phyloP scores from a whole-genome alignment of 1,140 invertebrate genomes.

The Nylanderia fulva region DNA sequence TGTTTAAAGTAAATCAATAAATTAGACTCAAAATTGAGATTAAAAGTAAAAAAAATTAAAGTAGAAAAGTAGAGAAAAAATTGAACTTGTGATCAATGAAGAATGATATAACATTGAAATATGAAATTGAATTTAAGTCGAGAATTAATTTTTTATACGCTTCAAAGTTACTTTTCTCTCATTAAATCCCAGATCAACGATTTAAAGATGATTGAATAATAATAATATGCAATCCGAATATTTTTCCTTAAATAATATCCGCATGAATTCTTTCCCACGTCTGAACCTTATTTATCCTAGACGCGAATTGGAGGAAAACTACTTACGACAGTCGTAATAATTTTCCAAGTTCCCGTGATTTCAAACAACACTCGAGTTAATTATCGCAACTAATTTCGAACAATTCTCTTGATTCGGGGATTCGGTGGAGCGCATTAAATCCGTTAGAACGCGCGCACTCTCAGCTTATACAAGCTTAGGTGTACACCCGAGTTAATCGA shows the following conservation, averaged over 20 bases:
- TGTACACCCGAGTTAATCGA: slow-evolving; percentile 49
- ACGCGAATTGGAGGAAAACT: neutral
- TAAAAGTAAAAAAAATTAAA: no score
- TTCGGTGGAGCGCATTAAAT: slow-evolving; percentile 35
- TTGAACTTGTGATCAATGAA: no score
- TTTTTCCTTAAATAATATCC: neutral
- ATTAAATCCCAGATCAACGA: no score
- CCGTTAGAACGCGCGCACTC: slow-evolving; percentile 19
- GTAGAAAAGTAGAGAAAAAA: no score
- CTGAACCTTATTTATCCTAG: neutral
- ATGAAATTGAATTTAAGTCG: no score
- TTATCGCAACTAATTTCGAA: slow-evolving; percentile 21
- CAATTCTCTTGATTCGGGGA: slow-evolving; percentile 19
- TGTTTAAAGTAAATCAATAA: no score
- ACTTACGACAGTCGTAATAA: neutral
- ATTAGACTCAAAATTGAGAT: no score
- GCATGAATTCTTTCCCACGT: neutral
- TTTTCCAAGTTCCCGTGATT: slow-evolving; percentile 2
- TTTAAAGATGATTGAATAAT: neutral
- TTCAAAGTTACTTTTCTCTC: no score
- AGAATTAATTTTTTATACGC: no score
- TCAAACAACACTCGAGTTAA: slow-evolving; percentile 4
- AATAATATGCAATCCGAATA: neutral
- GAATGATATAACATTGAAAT: no score
- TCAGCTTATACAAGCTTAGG: slow-evolving; percentile 10